Evolutionary conservation across 2,113 vertebrate species (phyloP).

Genomic region (Poecile atricapillus): DNA sequence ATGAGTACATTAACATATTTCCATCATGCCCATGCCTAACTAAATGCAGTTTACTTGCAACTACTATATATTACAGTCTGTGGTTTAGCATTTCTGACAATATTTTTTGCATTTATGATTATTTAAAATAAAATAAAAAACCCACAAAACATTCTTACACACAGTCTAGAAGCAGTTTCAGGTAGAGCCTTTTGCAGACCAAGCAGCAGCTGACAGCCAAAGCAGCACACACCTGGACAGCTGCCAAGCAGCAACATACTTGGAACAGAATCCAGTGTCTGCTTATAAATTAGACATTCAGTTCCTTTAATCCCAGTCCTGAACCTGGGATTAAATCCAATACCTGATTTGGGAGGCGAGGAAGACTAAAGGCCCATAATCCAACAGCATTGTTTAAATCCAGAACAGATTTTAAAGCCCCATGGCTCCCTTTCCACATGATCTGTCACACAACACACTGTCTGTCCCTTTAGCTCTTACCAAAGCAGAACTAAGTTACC

Average conservation of each 20-base stretch:
- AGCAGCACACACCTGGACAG: neutral
- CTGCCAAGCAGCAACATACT: neutral
- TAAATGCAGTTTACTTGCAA: neutral
- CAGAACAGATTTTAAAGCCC: neutral
- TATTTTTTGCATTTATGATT: neutral
- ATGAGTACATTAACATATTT: neutral
- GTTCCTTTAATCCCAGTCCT: neutral
- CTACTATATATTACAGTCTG: neutral
- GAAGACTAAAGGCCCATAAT: neutral
- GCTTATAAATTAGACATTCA: conserved; percentile 15
- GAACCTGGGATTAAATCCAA: conserved; percentile 1
- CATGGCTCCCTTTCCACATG: neutral
- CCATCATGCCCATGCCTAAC: neutral
- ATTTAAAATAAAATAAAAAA: neutral
- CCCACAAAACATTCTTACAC: neutral
- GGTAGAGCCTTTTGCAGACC: neutral
- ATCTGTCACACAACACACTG: neutral
- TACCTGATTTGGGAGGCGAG: neutral
- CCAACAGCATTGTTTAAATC: neutral
- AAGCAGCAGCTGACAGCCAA: neutral
- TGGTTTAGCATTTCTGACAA: neutral
- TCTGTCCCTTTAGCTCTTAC: neutral
- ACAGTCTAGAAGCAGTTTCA: neutral
- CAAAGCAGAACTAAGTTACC: neutral
- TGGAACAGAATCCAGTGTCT: neutral